Percentiles rank a stretch among this genome's conserved stretches.
Evolutionary conservation across 1,140 invertebrate species (phyloP).

Genomic region (Leguminivora glycinivorella): DNA sequence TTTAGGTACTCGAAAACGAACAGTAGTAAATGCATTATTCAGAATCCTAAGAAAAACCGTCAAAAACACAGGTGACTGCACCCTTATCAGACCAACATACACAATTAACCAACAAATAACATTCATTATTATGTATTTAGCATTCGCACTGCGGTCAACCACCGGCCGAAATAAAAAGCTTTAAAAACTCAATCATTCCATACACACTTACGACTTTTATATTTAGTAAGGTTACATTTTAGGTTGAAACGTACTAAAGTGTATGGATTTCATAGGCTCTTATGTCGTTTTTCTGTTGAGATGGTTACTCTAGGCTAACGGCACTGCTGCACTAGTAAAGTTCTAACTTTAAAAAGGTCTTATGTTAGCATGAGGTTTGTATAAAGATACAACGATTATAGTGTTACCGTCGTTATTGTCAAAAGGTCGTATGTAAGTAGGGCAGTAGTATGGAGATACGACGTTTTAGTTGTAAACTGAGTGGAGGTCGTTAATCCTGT

Average conservation of each 20-base stretch:
- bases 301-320: not conserved
- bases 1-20: no score
- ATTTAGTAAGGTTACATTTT: not conserved
- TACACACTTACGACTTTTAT: not conserved
- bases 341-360: not conserved
- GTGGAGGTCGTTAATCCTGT: not conserved
- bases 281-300: not conserved
- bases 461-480: not conserved
- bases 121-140: constrained; percentile 5
- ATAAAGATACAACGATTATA: not conserved
- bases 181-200: not conserved
- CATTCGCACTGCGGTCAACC: not conserved
- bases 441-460: not conserved
- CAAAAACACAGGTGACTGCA: no score
- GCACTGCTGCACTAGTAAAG: constrained; percentile 1
- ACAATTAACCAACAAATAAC: not conserved
- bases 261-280: not conserved
- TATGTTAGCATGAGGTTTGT: not conserved
- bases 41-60: no score
- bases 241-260: not conserved
- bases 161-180: not conserved
- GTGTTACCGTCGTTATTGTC: not conserved
- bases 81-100: no score
- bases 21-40: no score
- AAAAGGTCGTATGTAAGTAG: not conserved